Percentiles rank a stretch among this genome's conserved stretches.
Evolutionary conservation across 2,888 invertebrate genomes (phyloP).

Genomic region (Xylota sylvarum): DNA sequence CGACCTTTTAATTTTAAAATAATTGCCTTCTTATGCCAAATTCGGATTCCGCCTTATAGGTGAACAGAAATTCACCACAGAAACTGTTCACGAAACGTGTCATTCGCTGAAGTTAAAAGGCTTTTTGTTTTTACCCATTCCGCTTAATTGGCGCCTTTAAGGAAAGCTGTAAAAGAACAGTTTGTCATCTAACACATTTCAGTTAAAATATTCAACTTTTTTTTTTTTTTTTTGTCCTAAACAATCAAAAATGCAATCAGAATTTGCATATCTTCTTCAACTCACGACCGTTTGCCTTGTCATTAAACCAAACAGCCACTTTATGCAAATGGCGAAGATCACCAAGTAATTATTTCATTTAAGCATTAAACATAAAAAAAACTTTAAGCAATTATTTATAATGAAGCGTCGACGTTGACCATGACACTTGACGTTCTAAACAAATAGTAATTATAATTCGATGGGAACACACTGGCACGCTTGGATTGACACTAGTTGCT

Average conservation of each 20-base stretch:
- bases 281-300: constrained; percentile 38
- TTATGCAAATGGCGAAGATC: constrained; percentile 60
- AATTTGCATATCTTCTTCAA: constrained; percentile 53
- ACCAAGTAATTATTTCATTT: constrained; percentile 45
- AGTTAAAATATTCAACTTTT: constrained; percentile 21
- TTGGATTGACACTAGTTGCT: constrained; percentile 16
- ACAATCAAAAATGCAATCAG: constrained; percentile 57
- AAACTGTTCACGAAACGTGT: background rate
- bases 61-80: background rate
- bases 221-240: constrained; percentile 13
- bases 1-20: constrained; percentile 42
- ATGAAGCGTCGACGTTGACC: constrained; percentile 49
- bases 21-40: background rate
- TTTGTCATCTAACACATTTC: constrained; percentile 37
- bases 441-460: constrained; percentile 44
- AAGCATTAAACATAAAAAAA: constrained; percentile 39
- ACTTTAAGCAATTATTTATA: constrained; percentile 41
- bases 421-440: constrained; percentile 41
- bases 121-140: background rate
- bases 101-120: background rate
- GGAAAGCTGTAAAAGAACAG: constrained; percentile 37
- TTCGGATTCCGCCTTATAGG: background rate
- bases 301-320: constrained; percentile 26
- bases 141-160: constrained; percentile 23
- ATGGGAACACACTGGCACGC: constrained; percentile 34